These are phyloP conservation scores for Actinia equina DNA, from an alignment of 64 coral and sea anemone species.

Conservation along the genomic window DNA sequence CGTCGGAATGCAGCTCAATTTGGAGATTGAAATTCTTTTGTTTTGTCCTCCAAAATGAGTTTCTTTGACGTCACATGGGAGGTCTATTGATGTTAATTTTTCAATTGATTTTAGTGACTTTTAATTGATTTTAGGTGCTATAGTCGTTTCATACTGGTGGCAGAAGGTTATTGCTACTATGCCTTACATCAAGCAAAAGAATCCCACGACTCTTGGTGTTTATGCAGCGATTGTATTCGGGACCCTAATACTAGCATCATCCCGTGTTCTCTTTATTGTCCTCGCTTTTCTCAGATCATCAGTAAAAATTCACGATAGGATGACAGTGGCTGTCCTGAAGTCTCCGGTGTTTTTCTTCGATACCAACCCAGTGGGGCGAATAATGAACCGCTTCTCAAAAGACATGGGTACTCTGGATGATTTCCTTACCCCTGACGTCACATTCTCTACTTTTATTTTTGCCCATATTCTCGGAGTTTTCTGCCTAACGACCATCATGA, in stretches of 20 bases:
- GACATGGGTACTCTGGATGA: conserved; percentile 62
- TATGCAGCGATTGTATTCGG: conserved; percentile 30
- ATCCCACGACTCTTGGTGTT: conserved; percentile 1
- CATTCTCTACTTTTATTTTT: not conserved
- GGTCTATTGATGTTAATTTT: too few species aligned
- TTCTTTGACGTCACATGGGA: too few species aligned
- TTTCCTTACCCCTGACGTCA: not conserved
- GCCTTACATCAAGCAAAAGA: conserved; percentile 21
- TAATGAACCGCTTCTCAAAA: conserved; percentile 73
- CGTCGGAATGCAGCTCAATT: too few species aligned
- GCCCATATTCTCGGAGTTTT: not conserved
- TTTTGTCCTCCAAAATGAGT: too few species aligned
- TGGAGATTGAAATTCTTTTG: too few species aligned
- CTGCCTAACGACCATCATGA: conserved; percentile 26
- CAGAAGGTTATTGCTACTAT: conserved; percentile 23
- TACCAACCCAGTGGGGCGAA: conserved; percentile 56
- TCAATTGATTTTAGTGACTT: too few species aligned
- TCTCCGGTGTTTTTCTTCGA: conserved; percentile 65
- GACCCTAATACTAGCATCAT: conserved; percentile 10
- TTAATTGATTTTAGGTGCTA: not conserved
- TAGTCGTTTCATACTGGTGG: conserved; percentile 40
- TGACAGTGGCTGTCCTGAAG: conserved; percentile 43
- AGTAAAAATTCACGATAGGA: conserved; percentile 49
- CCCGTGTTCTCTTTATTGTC: conserved; percentile 7
- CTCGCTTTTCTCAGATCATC: conserved; percentile 40